These are phyloP conservation scores for Esox masquinongy DNA, from an alignment of 2,797 vertebrate species.

Conservation along the genomic window DNA sequence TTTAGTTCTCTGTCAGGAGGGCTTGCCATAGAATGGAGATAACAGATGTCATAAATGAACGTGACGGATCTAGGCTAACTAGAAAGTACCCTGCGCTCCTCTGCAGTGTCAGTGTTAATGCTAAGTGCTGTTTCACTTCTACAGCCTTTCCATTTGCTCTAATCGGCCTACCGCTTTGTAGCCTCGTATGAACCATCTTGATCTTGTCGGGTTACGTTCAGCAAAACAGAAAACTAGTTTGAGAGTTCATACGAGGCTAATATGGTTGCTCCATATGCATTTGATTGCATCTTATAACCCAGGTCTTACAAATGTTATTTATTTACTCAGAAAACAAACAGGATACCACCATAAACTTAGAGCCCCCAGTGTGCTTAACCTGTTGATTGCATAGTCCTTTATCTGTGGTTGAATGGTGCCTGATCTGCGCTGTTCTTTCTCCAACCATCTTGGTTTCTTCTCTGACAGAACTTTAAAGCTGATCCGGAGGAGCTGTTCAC, in stretches of 20 bases:
- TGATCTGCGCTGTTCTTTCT: background rate
- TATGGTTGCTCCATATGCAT: background rate
- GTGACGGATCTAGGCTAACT: background rate
- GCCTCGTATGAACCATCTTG: no score
- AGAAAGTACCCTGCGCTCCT: background rate
- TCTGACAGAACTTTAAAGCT: conserved; percentile 83
- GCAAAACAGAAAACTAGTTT: background rate
- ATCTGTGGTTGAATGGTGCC: background rate
- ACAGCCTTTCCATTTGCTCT: background rate
- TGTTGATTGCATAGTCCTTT: background rate
- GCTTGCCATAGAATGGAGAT: background rate
- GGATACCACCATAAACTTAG: background rate
- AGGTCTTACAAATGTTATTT: background rate
- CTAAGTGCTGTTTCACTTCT: background rate
- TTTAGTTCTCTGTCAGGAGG: background rate
- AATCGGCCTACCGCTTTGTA: background rate
- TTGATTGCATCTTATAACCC: background rate
- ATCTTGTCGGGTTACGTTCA: no score
- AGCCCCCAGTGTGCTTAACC: background rate
- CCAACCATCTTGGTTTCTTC: conserved; percentile 18
- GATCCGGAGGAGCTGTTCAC: conserved; percentile 95
- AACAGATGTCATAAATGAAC: conserved; percentile 2
- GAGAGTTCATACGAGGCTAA: background rate
- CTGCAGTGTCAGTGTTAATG: background rate
- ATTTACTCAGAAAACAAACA: background rate